Base-by-base conservation (phyloP, 37 sponge, comb jelly and placozoan species). In the Theonella swinhoei region DNA sequence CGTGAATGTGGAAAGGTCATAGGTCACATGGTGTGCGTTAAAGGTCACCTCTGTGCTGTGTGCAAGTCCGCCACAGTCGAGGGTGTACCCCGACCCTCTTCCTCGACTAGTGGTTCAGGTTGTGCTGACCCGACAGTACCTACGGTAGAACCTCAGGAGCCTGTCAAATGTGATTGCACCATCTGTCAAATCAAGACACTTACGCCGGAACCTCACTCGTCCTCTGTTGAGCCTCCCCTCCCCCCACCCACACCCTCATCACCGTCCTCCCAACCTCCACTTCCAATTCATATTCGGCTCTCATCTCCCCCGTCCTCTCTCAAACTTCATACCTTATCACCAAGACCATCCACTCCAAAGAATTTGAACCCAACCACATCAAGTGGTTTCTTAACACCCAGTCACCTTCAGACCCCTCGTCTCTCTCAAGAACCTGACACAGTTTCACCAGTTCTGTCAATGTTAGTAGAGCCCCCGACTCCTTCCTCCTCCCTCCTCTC, bases 1-100 rank as follows among this genome's bases (percentile, higher is more conserved):
- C 20, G 23, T 22, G 30, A 34, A 0, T 83, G 83, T 64, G 75
- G 75, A 0, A 73, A 75, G 34, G 60, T 47, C 22, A 40, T 74
- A 28, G 83, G 75, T 26, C 83, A 83, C 33, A 26, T 83, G 47
- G 66, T 62, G 23, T 83, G 83, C 33, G n/a, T 64, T 1, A 32
- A 68, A 20, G 75, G 73, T 2, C 34, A 71, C 20, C 76, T 42
- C 17, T 23, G 54, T 14, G 14, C 54, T 47, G 54, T 14, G 11
- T 47, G 54, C 54, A 47, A 47, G 54, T 47, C 54, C n/a, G n/a
- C n/a, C n/a, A n/a, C n/a, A n/a, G n/a, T n/a, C n/a, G n/a, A 36
- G 41, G 32, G 29, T 42, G 42, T 37, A 42, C 34, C 69, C 58
- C 28, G 64, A 28, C 64, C 64, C n/a, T n/a, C n/a, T n/a, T n/a